Conservation (phyloP, 2,113 vertebrate species). For the Xiphophorus maculatus region DNA sequence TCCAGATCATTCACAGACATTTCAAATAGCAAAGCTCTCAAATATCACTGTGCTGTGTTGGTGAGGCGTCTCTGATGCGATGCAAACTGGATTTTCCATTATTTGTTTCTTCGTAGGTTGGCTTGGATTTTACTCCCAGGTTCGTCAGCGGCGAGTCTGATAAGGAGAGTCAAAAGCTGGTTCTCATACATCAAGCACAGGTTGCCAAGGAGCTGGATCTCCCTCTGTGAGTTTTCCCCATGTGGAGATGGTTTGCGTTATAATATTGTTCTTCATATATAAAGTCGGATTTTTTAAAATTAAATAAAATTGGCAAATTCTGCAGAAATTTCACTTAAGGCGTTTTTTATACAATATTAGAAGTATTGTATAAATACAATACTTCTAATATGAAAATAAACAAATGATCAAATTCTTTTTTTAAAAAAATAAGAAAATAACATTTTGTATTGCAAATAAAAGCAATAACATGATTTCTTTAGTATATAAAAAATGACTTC, state of each 20-base stretch:
- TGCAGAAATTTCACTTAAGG: no score
- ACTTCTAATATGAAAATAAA: no score
- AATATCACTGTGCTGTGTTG: neutral
- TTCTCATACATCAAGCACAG: conserved; percentile 88
- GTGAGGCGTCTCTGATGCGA: neutral
- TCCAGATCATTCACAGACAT: neutral
- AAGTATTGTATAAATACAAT: no score
- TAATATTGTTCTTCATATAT: neutral
- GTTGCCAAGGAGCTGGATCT: conserved; percentile 90
- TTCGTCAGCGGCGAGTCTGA: conserved; percentile 83
- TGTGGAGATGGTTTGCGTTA: neutral
- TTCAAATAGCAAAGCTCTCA: neutral
- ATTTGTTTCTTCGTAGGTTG: conserved; percentile 82
- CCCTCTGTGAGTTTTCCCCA: conserved; percentile 84
- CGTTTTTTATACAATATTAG: no score
- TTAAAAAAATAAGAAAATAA: no score
- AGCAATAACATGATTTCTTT: no score
- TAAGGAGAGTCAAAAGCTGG: conserved; percentile 90
- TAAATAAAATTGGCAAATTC: no score
- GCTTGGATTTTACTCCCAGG: conserved; percentile 95
- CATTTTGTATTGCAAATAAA: no score
- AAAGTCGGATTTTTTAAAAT: no score
- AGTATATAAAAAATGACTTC: no score
- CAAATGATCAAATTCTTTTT: no score
- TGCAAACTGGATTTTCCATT: neutral